Evolutionary conservation across 2,797 vertebrate species (phyloP).

Genomic region (Calcarius lapponicus): DNA sequence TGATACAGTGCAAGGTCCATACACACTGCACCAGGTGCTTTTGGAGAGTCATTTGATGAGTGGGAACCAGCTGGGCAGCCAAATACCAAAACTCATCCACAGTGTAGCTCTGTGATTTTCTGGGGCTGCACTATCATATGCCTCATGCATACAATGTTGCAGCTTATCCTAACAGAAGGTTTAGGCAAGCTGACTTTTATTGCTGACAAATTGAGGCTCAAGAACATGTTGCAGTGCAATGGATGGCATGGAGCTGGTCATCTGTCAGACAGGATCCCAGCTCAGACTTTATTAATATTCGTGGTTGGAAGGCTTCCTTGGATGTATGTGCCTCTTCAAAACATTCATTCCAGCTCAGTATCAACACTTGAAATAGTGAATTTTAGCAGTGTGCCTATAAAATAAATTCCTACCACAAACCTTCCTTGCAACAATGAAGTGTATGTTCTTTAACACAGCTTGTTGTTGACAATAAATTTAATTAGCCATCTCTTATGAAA

Average conservation of each 20-base stretch:
- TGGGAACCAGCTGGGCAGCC: background rate
- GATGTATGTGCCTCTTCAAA: background rate
- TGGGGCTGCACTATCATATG: background rate
- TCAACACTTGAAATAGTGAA: background rate
- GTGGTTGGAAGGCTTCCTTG: background rate
- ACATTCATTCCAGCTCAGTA: background rate
- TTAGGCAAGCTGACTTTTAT: slow-evolving; percentile 8
- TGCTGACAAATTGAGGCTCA: background rate
- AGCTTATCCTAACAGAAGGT: background rate
- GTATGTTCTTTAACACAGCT: background rate
- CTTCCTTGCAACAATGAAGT: background rate
- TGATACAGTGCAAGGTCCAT: background rate
- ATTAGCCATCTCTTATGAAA: background rate
- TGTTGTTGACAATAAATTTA: background rate
- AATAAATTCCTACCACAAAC: background rate
- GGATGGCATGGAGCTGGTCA: background rate
- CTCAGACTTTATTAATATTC: slow-evolving; percentile 4
- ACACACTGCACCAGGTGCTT: background rate
- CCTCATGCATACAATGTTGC: background rate
- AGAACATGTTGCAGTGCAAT: background rate
- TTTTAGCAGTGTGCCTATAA: background rate
- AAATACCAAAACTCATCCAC: background rate
- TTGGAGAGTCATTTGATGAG: background rate
- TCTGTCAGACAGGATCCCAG: slow-evolving; percentile 26
- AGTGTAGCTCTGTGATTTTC: background rate